Conservation (phyloP, 2,797 vertebrate species). For the Sciaenops ocellatus region DNA sequence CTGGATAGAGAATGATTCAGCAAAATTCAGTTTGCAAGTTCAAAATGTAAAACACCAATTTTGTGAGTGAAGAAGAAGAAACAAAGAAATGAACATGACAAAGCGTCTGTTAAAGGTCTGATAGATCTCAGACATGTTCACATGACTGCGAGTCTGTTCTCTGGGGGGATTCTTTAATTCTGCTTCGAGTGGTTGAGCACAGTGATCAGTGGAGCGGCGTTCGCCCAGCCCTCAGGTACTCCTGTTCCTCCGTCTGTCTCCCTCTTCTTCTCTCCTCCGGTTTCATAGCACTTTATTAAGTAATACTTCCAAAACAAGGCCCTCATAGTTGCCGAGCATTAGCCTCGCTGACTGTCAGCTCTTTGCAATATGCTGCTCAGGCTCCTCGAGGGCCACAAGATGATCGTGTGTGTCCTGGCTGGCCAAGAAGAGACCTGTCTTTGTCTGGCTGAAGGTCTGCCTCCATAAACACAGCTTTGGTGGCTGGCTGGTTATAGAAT, state of each 20-base stretch:
- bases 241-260: slow-evolving; percentile 34
- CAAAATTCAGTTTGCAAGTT: background rate
- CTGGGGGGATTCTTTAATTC: slow-evolving; percentile 23
- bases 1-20: background rate
- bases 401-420: slow-evolving; percentile 69
- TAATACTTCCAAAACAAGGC: slow-evolving; percentile 76
- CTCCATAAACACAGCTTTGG: slow-evolving; percentile 68
- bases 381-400: slow-evolving; percentile 61
- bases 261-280: slow-evolving; percentile 59
- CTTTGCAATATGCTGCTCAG: slow-evolving; percentile 78
- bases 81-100: slow-evolving; percentile 5
- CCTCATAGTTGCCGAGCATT: slow-evolving; percentile 67
- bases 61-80: background rate
- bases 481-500: slow-evolving; percentile 53
- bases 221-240: slow-evolving; percentile 33
- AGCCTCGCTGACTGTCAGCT: slow-evolving; percentile 79
- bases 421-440: slow-evolving; percentile 77
- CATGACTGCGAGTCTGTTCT: background rate
- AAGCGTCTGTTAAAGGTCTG: background rate
- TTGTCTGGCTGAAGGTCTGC: slow-evolving; percentile 69
- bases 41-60: background rate
- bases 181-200: slow-evolving; percentile 53
- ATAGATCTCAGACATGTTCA: slow-evolving; percentile 1
- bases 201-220: slow-evolving; percentile 61
- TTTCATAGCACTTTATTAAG: slow-evolving; percentile 81